Conservation (phyloP, 2,797 vertebrate genomes). For the Cossypha caffra region DNA sequence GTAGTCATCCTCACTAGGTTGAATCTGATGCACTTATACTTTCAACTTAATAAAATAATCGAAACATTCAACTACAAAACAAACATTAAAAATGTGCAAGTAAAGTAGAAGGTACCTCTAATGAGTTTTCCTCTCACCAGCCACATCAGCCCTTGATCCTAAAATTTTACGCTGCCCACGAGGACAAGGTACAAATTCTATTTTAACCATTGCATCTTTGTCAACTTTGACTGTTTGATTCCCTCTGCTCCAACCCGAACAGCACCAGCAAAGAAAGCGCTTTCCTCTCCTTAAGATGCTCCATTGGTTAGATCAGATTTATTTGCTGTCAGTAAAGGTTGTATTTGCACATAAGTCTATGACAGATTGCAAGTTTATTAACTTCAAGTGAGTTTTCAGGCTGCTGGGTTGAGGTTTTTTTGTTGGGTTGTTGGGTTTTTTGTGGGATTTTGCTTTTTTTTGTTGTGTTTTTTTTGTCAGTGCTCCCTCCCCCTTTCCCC, state of each 20-base stretch:
- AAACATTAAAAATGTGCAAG: background rate
- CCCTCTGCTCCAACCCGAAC: conserved; percentile 15
- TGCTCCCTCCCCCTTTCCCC: background rate
- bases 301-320: conserved; percentile 54
- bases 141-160: background rate
- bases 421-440: background rate
- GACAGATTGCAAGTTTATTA: conserved; percentile 69
- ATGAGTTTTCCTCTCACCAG: conserved; percentile 27
- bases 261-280: background rate
- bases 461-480: background rate
- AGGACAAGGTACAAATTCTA: background rate
- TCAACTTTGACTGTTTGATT: conserved; percentile 48
- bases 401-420: conserved; percentile 52
- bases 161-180: background rate
- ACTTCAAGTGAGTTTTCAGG: conserved; percentile 62
- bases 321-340: conserved; percentile 62
- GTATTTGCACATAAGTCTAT: conserved; percentile 62
- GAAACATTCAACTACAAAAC: background rate
- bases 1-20: background rate
- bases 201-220: conserved; percentile 11
- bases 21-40: background rate
- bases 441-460: background rate
- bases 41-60: conserved; percentile 18
- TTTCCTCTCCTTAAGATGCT: conserved; percentile 43
- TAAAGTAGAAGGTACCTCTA: conserved; percentile 24